Evolutionary conservation across 2,888 invertebrate species (phyloP).

Genomic region (Brachypterus glaber): DNA sequence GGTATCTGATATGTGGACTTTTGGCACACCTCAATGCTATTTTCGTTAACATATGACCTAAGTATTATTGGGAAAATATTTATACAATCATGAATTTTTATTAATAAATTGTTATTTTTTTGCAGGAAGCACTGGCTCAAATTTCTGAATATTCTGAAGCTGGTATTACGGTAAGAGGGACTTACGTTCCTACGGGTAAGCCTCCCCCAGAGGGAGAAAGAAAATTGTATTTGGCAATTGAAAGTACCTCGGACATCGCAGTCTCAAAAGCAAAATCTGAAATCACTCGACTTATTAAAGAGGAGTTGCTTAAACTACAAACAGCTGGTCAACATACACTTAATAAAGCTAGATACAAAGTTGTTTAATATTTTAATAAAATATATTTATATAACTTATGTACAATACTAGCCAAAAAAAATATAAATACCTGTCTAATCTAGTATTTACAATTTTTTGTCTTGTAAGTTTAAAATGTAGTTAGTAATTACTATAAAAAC

Average conservation of each 20-base stretch:
- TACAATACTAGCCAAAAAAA: too few species aligned
- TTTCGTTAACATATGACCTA: too few species aligned
- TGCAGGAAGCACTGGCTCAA: conserved; percentile 89
- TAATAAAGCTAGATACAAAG: conserved; percentile 91
- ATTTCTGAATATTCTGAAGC: conserved; percentile 99
- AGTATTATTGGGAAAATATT: too few species aligned
- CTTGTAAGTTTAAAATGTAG: too few species aligned
- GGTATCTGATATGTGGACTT: too few species aligned
- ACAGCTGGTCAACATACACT: conserved; percentile 78
- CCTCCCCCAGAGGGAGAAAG: conserved; percentile 85
- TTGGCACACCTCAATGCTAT: too few species aligned
- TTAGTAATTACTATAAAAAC: too few species aligned
- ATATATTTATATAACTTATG: too few species aligned
- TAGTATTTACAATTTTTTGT: too few species aligned
- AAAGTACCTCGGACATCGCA: conserved; percentile 93
- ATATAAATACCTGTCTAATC: too few species aligned
- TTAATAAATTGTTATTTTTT: too few species aligned
- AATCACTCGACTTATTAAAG: conserved; percentile 94
- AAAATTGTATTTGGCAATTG: conserved; percentile 95
- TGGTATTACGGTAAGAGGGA: conserved; percentile 97
- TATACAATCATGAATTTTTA: too few species aligned
- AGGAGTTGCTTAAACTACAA: conserved; percentile 87
- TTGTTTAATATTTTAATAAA: conserved; percentile 58
- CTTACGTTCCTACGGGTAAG: conserved; percentile 85
- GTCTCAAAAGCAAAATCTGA: conserved; percentile 95